Evolutionary conservation across 2,797 vertebrate species (phyloP), one percentile per base, ranked within the genome.

Genomic region (Mallotus villosus): DNA sequence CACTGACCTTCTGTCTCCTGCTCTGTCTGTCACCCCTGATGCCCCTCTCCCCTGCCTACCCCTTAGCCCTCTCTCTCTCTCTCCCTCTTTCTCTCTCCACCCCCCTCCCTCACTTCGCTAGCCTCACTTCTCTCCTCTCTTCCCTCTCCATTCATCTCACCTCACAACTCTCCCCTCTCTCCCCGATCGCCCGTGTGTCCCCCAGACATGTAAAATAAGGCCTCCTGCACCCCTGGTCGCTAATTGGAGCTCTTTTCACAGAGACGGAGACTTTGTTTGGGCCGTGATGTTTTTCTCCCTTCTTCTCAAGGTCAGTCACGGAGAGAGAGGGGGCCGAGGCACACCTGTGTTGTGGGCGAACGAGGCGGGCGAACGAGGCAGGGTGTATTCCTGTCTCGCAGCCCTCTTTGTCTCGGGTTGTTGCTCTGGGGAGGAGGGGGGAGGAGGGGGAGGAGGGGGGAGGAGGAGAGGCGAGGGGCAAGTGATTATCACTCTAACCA

Each of bases 1-100:
- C 92, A 86, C 87, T 92, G 92, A 92, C 93, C 93, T 93, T 93
- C 89, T 92, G 88, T 81, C 89, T 88, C 83, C 70, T 58, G 62
- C 78, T 74, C 75, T 82, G 79, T 83, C 84, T 86, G 85, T 82
- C 83, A 77, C 84, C 80, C 76, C 9, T 49, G 84, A 85, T 82
- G 37, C 37, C 37, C 37, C 37, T 12, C 37, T 41, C 37, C 37
- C 37, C 11, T 11, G 37, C 12, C 8, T 12, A 41, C 63, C 16
- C n/a, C 9, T 14, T 7, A n/a, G 3, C 17, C 19, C n/a, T 21
- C 17, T 7, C 57, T 22, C 19, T 22, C 57, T 24, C 57, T 59
- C 57, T 24, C 57, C 4, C n/a, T 59, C 6, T 21, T 3, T 59
- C 57, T 34, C 32, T 34, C 16, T 14, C 19, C 17, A 7, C 55